Evolutionary conservation across 1,140 invertebrate species (phyloP).

Genomic region (Melanaphis sacchari): DNA sequence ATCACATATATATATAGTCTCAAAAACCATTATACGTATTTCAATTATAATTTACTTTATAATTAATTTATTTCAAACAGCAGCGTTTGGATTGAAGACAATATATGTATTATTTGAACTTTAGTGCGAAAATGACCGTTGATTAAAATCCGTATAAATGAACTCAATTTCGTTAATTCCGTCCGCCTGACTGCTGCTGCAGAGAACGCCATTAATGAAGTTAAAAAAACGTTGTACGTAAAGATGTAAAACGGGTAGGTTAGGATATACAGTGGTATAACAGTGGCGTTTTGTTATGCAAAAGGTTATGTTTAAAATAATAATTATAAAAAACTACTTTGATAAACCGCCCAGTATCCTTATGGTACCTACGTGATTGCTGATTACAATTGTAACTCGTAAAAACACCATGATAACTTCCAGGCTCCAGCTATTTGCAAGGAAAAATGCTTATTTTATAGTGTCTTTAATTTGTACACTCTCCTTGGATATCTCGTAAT

Average conservation of each 20-base stretch:
- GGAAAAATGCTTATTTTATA: conserved; percentile 37
- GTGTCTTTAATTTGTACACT: conserved; percentile 47
- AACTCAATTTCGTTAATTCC: background rate
- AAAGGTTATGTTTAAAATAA: conserved; percentile 34
- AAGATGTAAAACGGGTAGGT: background rate
- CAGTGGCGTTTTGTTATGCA: background rate
- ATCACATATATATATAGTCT: background rate
- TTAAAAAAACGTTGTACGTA: background rate
- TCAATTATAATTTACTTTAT: background rate
- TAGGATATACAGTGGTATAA: background rate
- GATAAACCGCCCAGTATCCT: conserved; percentile 24
- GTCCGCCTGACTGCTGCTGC: background rate
- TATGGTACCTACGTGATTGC: conserved; percentile 7
- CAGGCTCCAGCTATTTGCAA: background rate
- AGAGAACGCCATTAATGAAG: background rate
- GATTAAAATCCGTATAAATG: background rate
- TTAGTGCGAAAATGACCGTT: background rate
- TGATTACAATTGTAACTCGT: conserved; percentile 51
- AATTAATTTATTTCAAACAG: conserved; percentile 8
- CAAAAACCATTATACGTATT: background rate
- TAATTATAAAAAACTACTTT: conserved; percentile 30
- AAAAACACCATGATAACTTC: conserved; percentile 46
- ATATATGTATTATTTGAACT: background rate
- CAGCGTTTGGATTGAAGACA: background rate
- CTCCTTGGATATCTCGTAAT: conserved; percentile 34